Conservation (phyloP, 1,140 invertebrate species). For the Drosophila triauraria region DNA sequence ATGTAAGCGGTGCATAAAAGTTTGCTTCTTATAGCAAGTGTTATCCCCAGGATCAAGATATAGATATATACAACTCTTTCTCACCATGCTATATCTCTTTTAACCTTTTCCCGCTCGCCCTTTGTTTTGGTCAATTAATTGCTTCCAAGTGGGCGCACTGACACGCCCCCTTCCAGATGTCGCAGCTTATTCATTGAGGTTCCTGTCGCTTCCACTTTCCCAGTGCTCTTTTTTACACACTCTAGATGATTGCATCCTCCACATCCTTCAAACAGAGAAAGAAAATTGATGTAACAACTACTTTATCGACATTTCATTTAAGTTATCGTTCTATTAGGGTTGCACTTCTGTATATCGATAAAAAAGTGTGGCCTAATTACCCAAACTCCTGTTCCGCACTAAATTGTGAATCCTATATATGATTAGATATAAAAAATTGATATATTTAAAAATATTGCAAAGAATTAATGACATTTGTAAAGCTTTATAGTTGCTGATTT, state of each 20-base stretch:
- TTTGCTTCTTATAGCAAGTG: neutral
- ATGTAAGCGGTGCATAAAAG: too few relatives aligned
- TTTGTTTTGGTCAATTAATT: conserved; percentile 41
- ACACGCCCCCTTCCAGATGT: conserved; percentile 31
- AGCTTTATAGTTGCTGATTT: too few relatives aligned
- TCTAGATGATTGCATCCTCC: conserved; percentile 69
- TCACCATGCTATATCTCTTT: neutral
- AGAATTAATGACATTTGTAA: too few relatives aligned
- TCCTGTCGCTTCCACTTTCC: conserved; percentile 1
- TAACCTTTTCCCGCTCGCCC: neutral
- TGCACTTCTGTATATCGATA: too few relatives aligned
- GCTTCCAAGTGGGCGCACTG: conserved; percentile 44
- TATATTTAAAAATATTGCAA: too few relatives aligned
- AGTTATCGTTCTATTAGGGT: too few relatives aligned
- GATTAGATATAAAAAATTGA: too few relatives aligned
- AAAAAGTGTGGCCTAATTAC: too few relatives aligned
- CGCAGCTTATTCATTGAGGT: conserved; percentile 50
- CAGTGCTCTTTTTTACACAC: conserved; percentile 43
- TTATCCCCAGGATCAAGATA: neutral
- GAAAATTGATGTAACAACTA: neutral
- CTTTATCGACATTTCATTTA: too few relatives aligned
- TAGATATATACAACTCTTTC: neutral
- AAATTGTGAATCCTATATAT: too few relatives aligned
- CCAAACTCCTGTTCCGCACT: too few relatives aligned
- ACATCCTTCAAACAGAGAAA: conserved; percentile 7